phyloP scores from a whole-genome alignment of 1,140 invertebrate genomes.

The Lamellibrachia luymesi region DNA sequence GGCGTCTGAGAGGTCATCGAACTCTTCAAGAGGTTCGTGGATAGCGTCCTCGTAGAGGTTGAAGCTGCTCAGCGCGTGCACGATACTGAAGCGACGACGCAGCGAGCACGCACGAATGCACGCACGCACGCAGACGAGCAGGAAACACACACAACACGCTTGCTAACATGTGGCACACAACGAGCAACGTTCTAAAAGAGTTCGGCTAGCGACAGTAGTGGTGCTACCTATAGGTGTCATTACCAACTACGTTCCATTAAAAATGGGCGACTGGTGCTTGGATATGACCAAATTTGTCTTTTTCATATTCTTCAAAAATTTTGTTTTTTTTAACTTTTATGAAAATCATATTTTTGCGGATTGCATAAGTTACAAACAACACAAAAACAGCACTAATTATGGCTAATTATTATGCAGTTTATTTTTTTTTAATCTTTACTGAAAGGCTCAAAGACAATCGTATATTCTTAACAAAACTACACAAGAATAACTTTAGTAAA shows the following conservation, averaged over 20 bases:
- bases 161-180: not conserved
- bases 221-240: not conserved
- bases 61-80: conserved; percentile 62
- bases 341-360: not conserved
- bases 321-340: not conserved
- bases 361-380: not conserved
- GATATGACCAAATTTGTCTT: not conserved
- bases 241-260: not conserved
- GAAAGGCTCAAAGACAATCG: not conserved
- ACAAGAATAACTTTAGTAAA: not conserved
- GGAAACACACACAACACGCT: conserved; percentile 26
- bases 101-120: conserved; percentile 19
- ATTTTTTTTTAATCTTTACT: not conserved
- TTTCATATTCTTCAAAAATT: not conserved
- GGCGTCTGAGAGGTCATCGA: conserved; percentile 61
- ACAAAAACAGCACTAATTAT: not conserved
- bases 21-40: conserved; percentile 54
- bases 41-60: conserved; percentile 63
- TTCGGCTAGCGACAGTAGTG: not conserved
- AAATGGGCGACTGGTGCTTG: too few species aligned
- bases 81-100: conserved; percentile 51
- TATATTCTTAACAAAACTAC: not conserved
- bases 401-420: too few species aligned
- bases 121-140: conserved; percentile 8
- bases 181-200: not conserved